These are phyloP conservation scores for Urocynchramus pylzowi DNA, from an alignment of 2,113 vertebrate genomes.

Conservation along the genomic window DNA sequence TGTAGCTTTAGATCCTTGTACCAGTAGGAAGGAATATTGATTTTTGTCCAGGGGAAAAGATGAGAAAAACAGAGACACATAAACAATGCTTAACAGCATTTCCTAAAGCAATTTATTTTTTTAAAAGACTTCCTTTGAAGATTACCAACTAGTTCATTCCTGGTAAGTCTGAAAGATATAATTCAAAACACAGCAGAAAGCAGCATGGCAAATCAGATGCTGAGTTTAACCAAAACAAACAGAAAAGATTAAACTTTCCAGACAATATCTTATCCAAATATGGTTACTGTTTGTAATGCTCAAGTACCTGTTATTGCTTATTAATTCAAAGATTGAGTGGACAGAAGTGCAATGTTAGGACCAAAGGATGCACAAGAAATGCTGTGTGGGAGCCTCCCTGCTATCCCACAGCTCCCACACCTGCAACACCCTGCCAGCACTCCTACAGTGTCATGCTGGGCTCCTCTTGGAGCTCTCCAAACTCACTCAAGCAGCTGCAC, in stretches of 20 bases:
- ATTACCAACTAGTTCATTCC: background rate
- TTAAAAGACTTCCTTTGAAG: background rate
- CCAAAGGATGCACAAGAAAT: accelerated
- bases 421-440: background rate
- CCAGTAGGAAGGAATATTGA: background rate
- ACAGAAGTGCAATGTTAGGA: background rate
- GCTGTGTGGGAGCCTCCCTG: background rate
- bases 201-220: background rate
- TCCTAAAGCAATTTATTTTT: background rate
- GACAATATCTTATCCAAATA: background rate
- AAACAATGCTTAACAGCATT: background rate
- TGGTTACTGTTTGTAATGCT: background rate
- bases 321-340: background rate
- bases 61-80: background rate
- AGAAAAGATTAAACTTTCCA: background rate
- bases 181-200: background rate
- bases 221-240: background rate
- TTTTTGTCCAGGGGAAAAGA: background rate
- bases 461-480: background rate
- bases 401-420: background rate
- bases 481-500: background rate
- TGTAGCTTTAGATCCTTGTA: background rate
- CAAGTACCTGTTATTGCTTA: background rate
- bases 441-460: accelerated
- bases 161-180: background rate